Evolutionary conservation across 92 coral and sea anemone genomes (phyloP).

Genomic region (Parazoanthus atlanticus): DNA sequence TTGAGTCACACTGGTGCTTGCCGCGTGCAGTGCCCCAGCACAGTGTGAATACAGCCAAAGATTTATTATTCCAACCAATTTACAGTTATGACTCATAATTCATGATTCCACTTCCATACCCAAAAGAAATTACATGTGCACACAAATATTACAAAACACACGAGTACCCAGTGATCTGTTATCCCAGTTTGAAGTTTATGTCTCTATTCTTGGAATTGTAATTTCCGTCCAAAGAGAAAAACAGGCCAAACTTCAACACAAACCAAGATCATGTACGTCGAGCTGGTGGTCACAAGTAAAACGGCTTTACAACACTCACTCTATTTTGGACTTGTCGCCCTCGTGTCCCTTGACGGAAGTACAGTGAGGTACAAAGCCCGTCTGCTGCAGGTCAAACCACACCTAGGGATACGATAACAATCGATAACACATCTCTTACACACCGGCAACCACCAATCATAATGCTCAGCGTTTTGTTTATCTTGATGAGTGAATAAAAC

Average conservation of each 20-base stretch:
- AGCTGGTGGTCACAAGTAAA: background rate
- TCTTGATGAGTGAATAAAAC: too few relatives aligned
- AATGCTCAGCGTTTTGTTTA: too few relatives aligned
- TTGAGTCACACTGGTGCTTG: too few relatives aligned
- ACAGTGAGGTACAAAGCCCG: slow-evolving; percentile 90
- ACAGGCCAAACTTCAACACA: background rate
- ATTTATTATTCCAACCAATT: too few relatives aligned
- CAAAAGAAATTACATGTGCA: background rate
- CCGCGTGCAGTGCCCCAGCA: too few relatives aligned
- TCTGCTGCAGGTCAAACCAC: slow-evolving; percentile 92
- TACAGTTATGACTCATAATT: too few relatives aligned
- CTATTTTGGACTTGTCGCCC: slow-evolving; percentile 63
- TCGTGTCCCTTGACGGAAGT: slow-evolving; percentile 69
- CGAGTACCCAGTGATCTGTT: too few relatives aligned
- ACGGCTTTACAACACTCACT: slow-evolving; percentile 54
- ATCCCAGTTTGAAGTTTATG: background rate
- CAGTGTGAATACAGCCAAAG: too few relatives aligned
- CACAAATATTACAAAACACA: background rate
- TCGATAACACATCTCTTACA: background rate
- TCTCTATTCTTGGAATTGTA: background rate
- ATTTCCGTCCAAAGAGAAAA: background rate
- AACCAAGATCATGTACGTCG: background rate
- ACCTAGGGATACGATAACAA: slow-evolving; percentile 60
- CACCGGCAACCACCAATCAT: background rate
- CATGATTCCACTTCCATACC: too few relatives aligned